Evolutionary conservation across 1,140 invertebrate species (phyloP).

Genomic region (Atta colombica): DNA sequence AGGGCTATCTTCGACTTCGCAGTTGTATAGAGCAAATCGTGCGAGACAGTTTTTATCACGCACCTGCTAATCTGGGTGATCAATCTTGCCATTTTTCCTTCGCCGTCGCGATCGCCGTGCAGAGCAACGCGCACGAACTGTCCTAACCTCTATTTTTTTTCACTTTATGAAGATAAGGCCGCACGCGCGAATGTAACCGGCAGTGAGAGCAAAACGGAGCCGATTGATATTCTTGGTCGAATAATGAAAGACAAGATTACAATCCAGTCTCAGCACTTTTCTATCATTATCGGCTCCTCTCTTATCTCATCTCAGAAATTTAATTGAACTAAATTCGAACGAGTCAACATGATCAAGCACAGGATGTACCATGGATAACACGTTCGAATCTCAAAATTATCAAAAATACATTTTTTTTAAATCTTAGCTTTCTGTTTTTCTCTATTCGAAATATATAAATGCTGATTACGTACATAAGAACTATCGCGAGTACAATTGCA

Average conservation of each 20-base stretch:
- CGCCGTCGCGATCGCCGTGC: background rate
- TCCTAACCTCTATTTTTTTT: slow-evolving; percentile 50
- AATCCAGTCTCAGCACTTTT: slow-evolving; percentile 1
- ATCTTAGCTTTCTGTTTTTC: background rate
- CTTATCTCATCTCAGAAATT: slow-evolving; percentile 21
- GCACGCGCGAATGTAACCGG: slow-evolving; percentile 18
- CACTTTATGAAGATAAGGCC: background rate
- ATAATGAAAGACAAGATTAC: slow-evolving; percentile 61
- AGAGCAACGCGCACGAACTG: background rate
- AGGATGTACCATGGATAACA: background rate
- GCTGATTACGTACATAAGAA: background rate
- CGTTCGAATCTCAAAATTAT: background rate
- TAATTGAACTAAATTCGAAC: background rate
- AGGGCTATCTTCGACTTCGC: background rate
- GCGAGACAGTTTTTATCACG: slow-evolving; percentile 42
- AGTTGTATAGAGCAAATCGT: background rate
- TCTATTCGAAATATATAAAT: background rate
- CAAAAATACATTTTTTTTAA: background rate
- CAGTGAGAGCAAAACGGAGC: slow-evolving; percentile 52
- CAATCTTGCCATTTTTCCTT: slow-evolving; percentile 77
- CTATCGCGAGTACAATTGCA: slow-evolving; percentile 3
- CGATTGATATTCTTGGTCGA: slow-evolving; percentile 55
- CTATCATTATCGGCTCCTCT: slow-evolving; percentile 62
- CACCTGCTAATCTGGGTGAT: slow-evolving; percentile 68
- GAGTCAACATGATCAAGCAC: no score